Evolutionary conservation across 2,113 vertebrate genomes (phyloP).

Genomic region (Lampris megalopsis): DNA sequence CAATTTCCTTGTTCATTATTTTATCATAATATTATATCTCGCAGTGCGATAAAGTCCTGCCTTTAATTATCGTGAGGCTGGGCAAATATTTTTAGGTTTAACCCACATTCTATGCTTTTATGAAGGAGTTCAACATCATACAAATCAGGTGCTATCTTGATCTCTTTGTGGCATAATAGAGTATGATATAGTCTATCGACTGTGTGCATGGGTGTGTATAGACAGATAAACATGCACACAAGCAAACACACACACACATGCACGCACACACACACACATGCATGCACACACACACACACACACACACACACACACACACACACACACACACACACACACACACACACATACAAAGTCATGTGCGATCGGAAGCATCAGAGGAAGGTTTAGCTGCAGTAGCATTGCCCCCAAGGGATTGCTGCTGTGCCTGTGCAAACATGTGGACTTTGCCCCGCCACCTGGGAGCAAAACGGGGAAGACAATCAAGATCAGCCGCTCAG

Average conservation of each 20-base stretch:
- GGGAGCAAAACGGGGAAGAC: slow-evolving; percentile 72
- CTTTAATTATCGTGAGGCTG: slow-evolving; percentile 50
- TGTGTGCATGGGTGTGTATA: slow-evolving; percentile 47
- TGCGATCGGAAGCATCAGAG: slow-evolving; percentile 74
- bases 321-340: slow-evolving; percentile 13
- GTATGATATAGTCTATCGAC: slow-evolving; percentile 65
- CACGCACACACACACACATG: background rate
- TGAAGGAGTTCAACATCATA: slow-evolving; percentile 61
- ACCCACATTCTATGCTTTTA: slow-evolving; percentile 29
- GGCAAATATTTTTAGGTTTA: slow-evolving; percentile 44
- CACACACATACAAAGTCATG: slow-evolving; percentile 42
- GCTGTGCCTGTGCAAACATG: slow-evolving; percentile 78
- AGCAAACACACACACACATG: too few species aligned
- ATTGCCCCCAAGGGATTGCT: slow-evolving; percentile 67
- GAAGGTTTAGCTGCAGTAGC: slow-evolving; percentile 62
- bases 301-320: background rate
- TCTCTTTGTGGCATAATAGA: slow-evolving; percentile 56
- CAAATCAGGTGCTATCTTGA: slow-evolving; percentile 55
- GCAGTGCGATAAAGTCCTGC: slow-evolving; percentile 37
- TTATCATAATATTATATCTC: slow-evolving; percentile 63
- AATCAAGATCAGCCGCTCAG: slow-evolving; percentile 75
- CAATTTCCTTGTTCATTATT: slow-evolving; percentile 65
- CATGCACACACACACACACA: background rate
- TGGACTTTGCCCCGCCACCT: slow-evolving; percentile 64
- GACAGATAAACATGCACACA: slow-evolving; percentile 46